phyloP scores from a whole-genome alignment of 2,888 invertebrate species.

The Cordilura impudica region DNA sequence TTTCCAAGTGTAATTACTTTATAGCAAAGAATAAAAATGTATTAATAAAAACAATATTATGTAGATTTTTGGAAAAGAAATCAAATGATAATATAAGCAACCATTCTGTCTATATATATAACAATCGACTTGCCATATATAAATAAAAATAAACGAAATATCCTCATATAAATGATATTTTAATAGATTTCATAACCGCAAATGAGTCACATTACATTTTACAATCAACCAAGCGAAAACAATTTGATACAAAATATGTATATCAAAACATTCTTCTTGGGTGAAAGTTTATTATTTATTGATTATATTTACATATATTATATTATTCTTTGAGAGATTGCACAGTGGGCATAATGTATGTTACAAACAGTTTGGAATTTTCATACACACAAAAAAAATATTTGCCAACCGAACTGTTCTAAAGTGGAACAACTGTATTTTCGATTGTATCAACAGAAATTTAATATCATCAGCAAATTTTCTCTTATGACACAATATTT shows the following conservation, averaged over 20 bases:
- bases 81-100: neutral
- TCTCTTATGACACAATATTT: too few species aligned
- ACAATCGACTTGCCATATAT: neutral
- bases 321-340: neutral
- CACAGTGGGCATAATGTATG: neutral
- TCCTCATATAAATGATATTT: constrained; percentile 27
- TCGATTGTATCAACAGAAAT: too few species aligned
- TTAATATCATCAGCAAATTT: too few species aligned
- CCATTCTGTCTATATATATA: too few species aligned
- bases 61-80: too few species aligned
- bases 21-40: too few species aligned
- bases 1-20: too few species aligned
- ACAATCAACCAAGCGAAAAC: neutral
- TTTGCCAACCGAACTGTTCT: too few species aligned
- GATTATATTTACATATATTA: constrained; percentile 21
- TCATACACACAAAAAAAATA: too few species aligned
- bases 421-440: too few species aligned
- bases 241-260: neutral
- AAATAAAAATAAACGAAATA: neutral
- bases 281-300: constrained; percentile 22
- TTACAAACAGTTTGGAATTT: too few species aligned
- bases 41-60: too few species aligned
- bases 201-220: constrained; percentile 11
- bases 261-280: neutral
- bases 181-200: constrained; percentile 38